phyloP scores from a whole-genome alignment of 2,113 vertebrate species.

The Apeltes quadracus region DNA sequence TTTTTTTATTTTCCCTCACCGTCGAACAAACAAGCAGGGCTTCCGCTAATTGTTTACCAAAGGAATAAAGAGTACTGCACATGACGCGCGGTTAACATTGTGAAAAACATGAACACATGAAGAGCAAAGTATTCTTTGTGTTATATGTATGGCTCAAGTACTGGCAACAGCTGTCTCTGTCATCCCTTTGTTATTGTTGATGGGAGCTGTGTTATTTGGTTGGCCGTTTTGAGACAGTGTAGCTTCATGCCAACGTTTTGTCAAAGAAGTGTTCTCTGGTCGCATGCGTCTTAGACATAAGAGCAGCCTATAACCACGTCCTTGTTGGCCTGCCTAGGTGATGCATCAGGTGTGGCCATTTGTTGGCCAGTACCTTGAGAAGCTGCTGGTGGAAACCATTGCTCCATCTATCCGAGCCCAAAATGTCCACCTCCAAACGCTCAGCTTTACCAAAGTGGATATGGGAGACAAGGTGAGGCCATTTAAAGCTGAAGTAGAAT shows the following conservation, averaged over 20 bases:
- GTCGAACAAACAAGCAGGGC: constrained; percentile 32
- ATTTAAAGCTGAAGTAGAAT: not conserved
- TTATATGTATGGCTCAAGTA: not conserved
- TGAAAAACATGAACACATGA: constrained; percentile 1
- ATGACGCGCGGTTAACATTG: constrained; percentile 2
- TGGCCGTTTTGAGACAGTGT: constrained; percentile 4
- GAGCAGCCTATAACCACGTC: not conserved
- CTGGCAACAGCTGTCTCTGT: constrained; percentile 39
- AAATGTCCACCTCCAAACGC: constrained; percentile 89
- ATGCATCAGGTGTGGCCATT: constrained; percentile 93
- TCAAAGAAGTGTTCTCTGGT: not conserved
- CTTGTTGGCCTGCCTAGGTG: constrained; percentile 74
- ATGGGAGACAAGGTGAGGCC: constrained; percentile 82
- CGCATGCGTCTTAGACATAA: not conserved
- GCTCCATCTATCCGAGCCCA: constrained; percentile 85
- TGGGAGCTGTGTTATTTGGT: constrained; percentile 20
- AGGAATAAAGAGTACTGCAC: not conserved
- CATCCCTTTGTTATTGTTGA: constrained; percentile 28
- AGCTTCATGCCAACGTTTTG: constrained; percentile 2
- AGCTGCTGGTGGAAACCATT: constrained; percentile 86
- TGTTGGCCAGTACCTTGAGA: constrained; percentile 90
- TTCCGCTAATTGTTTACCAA: constrained; percentile 26
- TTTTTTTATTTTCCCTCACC: constrained; percentile 27
- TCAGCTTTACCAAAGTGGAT: constrained; percentile 88
- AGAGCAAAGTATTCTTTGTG: not conserved